phyloP scores from a whole-genome alignment of 2,888 invertebrate species.

The Xanthia icteritia region DNA sequence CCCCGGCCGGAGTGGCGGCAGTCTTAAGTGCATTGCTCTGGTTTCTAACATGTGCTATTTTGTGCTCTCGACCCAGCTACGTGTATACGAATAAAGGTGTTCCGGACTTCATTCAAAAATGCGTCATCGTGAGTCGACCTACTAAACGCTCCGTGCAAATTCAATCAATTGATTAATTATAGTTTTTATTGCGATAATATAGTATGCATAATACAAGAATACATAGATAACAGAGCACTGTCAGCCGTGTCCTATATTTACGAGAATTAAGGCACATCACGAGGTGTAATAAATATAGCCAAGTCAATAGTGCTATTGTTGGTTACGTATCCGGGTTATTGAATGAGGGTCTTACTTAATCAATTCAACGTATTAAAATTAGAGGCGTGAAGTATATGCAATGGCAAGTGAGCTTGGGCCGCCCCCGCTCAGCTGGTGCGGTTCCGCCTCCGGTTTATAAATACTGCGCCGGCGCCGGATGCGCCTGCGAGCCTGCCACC shows the following conservation, averaged over 20 bases:
- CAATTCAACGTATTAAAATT: conserved; percentile 71
- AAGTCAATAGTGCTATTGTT: conserved; percentile 43
- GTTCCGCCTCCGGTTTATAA: conserved; percentile 87
- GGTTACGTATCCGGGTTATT: conserved; percentile 42
- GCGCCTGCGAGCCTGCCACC: conserved; percentile 75
- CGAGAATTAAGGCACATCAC: conserved; percentile 41
- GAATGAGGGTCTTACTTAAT: conserved; percentile 69
- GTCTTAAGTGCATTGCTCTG: conserved; percentile 85
- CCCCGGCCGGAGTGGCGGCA: conserved; percentile 70
- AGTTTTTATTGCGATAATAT: conserved; percentile 13
- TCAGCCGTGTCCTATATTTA: conserved; percentile 32
- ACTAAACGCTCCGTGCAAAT: conserved; percentile 22
- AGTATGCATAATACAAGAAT: conserved; percentile 25
- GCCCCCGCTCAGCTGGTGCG: conserved; percentile 78
- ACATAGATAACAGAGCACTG: conserved; percentile 37
- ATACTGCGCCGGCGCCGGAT: conserved; percentile 87
- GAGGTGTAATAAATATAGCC: conserved; percentile 40
- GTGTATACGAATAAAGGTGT: conserved; percentile 54
- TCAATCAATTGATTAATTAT: conserved; percentile 26
- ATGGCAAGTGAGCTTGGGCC: conserved; percentile 69
- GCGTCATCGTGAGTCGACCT: conserved; percentile 48
- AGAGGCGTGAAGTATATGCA: conserved; percentile 72
- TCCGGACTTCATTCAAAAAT: conserved; percentile 69
- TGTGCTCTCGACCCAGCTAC: conserved; percentile 54
- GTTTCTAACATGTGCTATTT: conserved; percentile 74